phyloP scores from a whole-genome alignment of 2,797 vertebrate species.

The Acipenser transmontanus region DNA sequence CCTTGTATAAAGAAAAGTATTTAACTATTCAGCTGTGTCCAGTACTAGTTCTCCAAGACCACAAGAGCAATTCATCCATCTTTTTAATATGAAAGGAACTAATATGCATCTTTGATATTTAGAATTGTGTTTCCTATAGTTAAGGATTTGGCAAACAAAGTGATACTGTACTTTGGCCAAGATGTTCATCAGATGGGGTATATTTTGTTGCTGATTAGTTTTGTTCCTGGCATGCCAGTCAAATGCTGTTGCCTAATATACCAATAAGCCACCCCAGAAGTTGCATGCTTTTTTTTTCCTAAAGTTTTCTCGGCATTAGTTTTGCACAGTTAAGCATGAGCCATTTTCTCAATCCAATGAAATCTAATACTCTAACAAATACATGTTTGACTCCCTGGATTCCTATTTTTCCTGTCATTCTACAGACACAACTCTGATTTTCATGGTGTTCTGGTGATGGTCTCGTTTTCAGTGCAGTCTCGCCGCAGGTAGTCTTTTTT shows the following conservation, averaged over 20 bases:
- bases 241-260: no score
- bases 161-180: constrained; percentile 64
- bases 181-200: constrained; percentile 73
- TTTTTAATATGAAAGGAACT: constrained; percentile 29
- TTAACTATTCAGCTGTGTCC: no score
- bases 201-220: no score
- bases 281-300: constrained; percentile 1
- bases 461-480: constrained; percentile 56
- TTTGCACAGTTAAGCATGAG: constrained; percentile 30
- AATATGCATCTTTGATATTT: constrained; percentile 46
- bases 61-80: constrained; percentile 25
- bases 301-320: constrained; percentile 38
- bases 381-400: constrained; percentile 63
- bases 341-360: constrained; percentile 40
- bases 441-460: constrained; percentile 62
- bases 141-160: constrained; percentile 55
- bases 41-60: neutral
- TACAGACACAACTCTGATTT: constrained; percentile 42
- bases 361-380: constrained; percentile 57
- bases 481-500: constrained; percentile 54
- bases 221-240: no score
- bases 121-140: constrained; percentile 60
- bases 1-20: neutral
- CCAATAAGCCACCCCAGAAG: no score
- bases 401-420: constrained; percentile 57